Percentiles rank a stretch among this genome's conserved stretches.
Conservation (phyloP, 2,113 vertebrate genomes). For the Colistium nudipinnis region DNA sequence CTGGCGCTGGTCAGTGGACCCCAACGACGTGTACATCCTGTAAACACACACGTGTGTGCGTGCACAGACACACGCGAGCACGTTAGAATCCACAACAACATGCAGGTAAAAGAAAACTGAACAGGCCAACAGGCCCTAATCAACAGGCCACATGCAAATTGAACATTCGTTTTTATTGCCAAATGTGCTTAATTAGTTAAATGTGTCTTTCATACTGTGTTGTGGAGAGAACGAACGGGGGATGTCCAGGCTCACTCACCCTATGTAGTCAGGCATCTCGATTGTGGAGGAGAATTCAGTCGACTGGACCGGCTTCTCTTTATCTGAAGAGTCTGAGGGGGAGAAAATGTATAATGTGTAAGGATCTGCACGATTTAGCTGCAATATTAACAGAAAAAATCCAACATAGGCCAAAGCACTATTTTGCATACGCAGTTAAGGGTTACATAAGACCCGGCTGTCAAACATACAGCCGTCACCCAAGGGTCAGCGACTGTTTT, state of each 20-base stretch:
- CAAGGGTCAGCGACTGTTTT: not conserved
- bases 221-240: not conserved
- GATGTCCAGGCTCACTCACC: slow-evolving; percentile 80
- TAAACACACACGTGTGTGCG: too few species aligned
- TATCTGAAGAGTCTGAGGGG: slow-evolving; percentile 27
- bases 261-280: slow-evolving; percentile 85
- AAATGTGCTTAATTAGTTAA: not conserved
- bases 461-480: not conserved
- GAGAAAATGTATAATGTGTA: too few species aligned
- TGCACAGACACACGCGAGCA: too few species aligned
- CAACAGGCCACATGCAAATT: not conserved
- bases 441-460: too few species aligned
- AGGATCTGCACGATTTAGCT: not conserved
- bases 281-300: slow-evolving; percentile 80
- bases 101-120: too few species aligned
- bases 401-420: not conserved
- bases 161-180: slow-evolving; percentile 16
- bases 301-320: slow-evolving; percentile 79
- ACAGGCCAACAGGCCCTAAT: not conserved
- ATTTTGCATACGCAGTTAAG: too few species aligned
- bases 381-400: not conserved
- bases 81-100: too few species aligned
- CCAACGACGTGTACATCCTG: slow-evolving; percentile 87
- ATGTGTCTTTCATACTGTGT: not conserved
- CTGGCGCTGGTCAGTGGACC: slow-evolving; percentile 87